These are phyloP conservation scores for Saturnia japonica DNA, from an alignment of 2,888 invertebrate species.

Conservation along the genomic window DNA sequence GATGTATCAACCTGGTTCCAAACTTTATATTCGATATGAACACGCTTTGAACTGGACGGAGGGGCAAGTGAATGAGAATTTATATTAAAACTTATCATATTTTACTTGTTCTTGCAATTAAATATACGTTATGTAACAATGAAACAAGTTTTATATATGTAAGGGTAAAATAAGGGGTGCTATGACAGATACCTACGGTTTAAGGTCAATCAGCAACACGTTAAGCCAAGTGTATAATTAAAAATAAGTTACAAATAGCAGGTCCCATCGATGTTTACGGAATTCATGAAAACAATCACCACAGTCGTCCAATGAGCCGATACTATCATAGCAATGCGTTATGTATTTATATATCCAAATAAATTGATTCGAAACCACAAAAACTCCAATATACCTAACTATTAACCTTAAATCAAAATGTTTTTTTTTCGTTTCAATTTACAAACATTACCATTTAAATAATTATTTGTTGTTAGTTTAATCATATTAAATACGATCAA, in stretches of 20 bases:
- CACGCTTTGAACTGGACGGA: conserved; percentile 77
- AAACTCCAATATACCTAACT: conserved; percentile 64
- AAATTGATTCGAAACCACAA: conserved; percentile 54
- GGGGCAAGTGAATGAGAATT: conserved; percentile 52
- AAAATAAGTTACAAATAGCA: conserved; percentile 24
- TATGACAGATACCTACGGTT: background rate
- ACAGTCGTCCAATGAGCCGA: conserved; percentile 41
- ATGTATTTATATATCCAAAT: conserved; percentile 53
- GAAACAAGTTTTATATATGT: conserved; percentile 1
- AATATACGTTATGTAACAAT: conserved; percentile 13
- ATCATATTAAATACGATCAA: conserved; percentile 69
- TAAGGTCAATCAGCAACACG: background rate
- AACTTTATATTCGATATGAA: conserved; percentile 65
- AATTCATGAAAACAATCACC: conserved; percentile 58
- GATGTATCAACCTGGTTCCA: conserved; percentile 23
- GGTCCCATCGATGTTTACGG: conserved; percentile 60
- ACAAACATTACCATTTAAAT: conserved; percentile 25
- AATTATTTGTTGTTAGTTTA: conserved; percentile 25
- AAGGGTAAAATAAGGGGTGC: background rate
- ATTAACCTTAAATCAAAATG: conserved; percentile 72
- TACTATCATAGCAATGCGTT: conserved; percentile 57
- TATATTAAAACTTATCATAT: conserved; percentile 11
- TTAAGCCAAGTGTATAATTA: background rate
- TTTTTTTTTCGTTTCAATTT: conserved; percentile 71
- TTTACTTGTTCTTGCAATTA: background rate